Base-by-base conservation (phyloP, 1,140 invertebrate genomes). In the Drosophila busckii region DNA sequence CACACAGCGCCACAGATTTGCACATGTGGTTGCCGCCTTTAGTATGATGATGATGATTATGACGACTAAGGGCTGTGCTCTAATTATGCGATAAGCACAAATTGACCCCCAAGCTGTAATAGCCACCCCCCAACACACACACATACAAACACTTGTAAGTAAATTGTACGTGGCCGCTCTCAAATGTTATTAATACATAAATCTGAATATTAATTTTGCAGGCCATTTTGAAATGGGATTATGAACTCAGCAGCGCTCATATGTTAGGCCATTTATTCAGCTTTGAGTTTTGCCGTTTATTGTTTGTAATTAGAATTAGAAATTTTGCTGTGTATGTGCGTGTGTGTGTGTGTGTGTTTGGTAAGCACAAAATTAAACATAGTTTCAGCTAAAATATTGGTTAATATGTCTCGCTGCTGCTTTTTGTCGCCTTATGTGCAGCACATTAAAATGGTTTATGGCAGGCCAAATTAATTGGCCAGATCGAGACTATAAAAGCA, bases 181-280 rank as follows among this genome's bases (percentile, higher is more conserved):
- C 37, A 38, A 66, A 78, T 76, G 66, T 66, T 76, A 76, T 76
- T 76, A 78, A 78, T 78, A 78, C 71, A 76, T 76, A 78, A 76
- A 76, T 76, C 71, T 70, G 71, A 78, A 76, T 76, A 76, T 76
- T 76, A 76, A 76, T 76, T 78, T 58, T 40, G 50, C 31, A 45
- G n/a, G 12, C 34, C 37, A 16, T 15, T 10, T 20, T 7, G 26
- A 17, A 25, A 50, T 62, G 61, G 70, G 70, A 76, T 70, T 76
- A 76, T 76, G 71, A 76, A 76, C 54, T 64, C 60, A 37, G 25
- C 20, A 19, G 12, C 32, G 41, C n/a, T 31, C 19, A 25, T 23
- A 31, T 28, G 38, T 40, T 41, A 26, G 40, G 10, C 40, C 68
- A 71, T 71, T 71, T 71, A 52, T 71, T 61, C 50, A 68, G 68